A percentile compares a stretch with the other conserved stretches of the same genome.
These are phyloP conservation scores for Megaceryle maxima DNA, from an alignment of 2,113 vertebrate species.

Conservation along the genomic window DNA sequence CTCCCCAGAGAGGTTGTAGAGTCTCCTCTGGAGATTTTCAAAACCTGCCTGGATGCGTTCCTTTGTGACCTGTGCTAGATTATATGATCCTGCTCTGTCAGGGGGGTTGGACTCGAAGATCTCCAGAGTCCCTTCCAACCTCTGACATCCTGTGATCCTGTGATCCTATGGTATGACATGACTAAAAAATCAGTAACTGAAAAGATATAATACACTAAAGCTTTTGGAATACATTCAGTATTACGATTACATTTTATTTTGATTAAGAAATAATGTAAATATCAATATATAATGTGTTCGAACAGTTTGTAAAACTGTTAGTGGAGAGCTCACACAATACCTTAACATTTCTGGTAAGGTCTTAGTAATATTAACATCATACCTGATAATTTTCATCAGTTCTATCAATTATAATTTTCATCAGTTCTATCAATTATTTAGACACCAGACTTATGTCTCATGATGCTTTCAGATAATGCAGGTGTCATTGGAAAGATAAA, in stretches of 20 bases:
- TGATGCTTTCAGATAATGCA: neutral
- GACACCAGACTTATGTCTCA: neutral
- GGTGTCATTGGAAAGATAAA: neutral
- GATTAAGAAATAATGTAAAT: neutral
- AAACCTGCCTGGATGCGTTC: too few species aligned
- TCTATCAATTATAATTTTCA: neutral
- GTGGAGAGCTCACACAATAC: neutral
- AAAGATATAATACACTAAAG: neutral
- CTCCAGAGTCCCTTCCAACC: too few species aligned
- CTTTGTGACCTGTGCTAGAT: too few species aligned
- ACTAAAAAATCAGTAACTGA: neutral
- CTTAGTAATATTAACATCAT: neutral
- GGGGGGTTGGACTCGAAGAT: too few species aligned
- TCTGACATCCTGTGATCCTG: too few species aligned
- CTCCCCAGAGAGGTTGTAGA: too few species aligned
- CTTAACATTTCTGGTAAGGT: neutral
- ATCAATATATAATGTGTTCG: neutral
- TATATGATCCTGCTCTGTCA: too few species aligned
- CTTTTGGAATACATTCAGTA: neutral
- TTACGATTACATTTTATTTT: neutral
- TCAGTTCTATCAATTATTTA: neutral
- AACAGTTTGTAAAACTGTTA: neutral
- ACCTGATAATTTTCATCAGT: neutral
- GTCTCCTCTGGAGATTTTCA: too few species aligned
- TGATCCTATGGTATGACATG: neutral